Percentiles rank a stretch among this genome's conserved stretches.
Conservation (phyloP, 2,113 vertebrate species). For the Alouatta palliata region DNA sequence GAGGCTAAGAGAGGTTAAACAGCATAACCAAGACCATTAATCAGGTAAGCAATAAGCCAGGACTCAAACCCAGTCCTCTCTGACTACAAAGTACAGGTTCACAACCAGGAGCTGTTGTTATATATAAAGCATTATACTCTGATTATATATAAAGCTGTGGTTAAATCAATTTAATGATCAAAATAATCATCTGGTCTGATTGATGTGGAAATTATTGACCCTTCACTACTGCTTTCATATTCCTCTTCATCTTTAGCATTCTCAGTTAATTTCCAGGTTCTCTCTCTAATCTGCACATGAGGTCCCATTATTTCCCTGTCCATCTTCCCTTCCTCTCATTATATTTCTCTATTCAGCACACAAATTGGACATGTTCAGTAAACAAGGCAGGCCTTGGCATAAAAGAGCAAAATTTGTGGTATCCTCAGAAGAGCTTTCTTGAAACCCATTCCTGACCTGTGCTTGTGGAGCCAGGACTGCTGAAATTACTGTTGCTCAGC, state of each 20-base stretch:
- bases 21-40: conserved; percentile 10
- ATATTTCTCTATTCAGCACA: neutral
- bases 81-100: conserved; percentile 33
- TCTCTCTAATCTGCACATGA: neutral
- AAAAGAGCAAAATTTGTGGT: neutral
- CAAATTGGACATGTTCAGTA: neutral
- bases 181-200: neutral
- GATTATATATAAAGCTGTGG: neutral
- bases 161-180: conserved; percentile 14
- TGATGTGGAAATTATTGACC: neutral
- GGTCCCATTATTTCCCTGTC: neutral
- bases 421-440: neutral
- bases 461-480: neutral
- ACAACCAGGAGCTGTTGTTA: neutral
- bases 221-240: neutral
- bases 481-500: neutral
- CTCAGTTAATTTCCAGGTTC: conserved; percentile 39
- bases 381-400: conserved; percentile 45
- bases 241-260: neutral
- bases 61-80: conserved; percentile 36
- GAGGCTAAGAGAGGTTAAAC: conserved; percentile 2
- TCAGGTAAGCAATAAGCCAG: neutral
- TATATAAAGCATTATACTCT: neutral
- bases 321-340: neutral
- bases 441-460: neutral